Evolutionary conservation across 2,113 vertebrate genomes (phyloP).

Genomic region (Dermatemys mawii): DNA sequence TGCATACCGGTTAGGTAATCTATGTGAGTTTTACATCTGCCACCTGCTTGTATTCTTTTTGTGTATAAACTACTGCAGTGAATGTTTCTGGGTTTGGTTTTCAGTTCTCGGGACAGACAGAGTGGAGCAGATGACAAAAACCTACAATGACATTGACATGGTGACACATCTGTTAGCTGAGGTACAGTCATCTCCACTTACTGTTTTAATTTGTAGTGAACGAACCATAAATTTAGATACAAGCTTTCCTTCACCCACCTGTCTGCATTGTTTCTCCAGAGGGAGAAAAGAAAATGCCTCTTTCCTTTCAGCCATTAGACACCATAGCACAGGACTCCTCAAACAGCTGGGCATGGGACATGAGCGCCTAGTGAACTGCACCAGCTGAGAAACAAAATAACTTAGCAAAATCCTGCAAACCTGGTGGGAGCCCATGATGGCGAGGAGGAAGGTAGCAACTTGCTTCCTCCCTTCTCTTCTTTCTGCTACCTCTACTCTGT

Average conservation of each 20-base stretch:
- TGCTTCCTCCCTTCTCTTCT: neutral
- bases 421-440: neutral
- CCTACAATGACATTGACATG: constrained; percentile 92
- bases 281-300: neutral
- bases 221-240: neutral
- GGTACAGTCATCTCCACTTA: constrained; percentile 73
- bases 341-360: neutral
- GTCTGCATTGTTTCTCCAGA: neutral
- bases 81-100: constrained; percentile 37
- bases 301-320: neutral
- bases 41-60: neutral
- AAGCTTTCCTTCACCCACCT: neutral
- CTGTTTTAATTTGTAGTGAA: neutral
- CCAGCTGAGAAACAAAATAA: neutral
- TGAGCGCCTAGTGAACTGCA: neutral
- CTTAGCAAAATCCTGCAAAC: neutral
- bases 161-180: constrained; percentile 93
- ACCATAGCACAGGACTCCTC: neutral
- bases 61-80: neutral
- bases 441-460: neutral
- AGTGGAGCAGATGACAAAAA: constrained; percentile 90
- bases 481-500: neutral
- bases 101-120: constrained; percentile 89
- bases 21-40: neutral
- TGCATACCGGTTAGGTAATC: neutral